Evolutionary conservation across 2,888 invertebrate genomes (phyloP), one percentile per base, ranked within the genome.

Genomic region (Cosmia trapezina): DNA sequence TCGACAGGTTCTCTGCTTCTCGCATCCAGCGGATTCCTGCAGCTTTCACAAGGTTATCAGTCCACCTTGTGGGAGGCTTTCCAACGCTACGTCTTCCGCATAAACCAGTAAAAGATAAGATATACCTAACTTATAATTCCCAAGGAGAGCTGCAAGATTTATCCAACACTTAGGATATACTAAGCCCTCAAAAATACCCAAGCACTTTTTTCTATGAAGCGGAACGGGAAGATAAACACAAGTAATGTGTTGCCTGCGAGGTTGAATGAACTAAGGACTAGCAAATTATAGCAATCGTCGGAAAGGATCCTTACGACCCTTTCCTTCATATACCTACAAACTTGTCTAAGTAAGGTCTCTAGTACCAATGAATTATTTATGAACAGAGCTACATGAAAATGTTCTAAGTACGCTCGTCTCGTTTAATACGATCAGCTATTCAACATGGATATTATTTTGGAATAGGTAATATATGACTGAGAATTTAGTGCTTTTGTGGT

Each of bases 351-450:
- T 72, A 78, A 75, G 75, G 62, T 75, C 47, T 76, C 51, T 53
- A 75, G 67, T 67, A 37, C 41, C 67, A 68, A 81, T 85, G 71
- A 85, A 85, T 81, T 65, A 84, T 83, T 76, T 73, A 84, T 81
- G 51, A 60, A 63, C 33, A 45, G 51, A 60, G 56, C 14, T 63
- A 68, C 47, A 68, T 49, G 57, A 65, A 75, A 56, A 61, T 65
- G 57, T 72, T 56, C 28, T 69, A 47, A 60, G 73, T 68, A 69
- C 28, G 41, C 71, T 76, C 43, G 53, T 70, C 72, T 68, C 47
- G 49, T 76, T 63, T 59, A 33, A 57, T 68, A 62, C 28, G 19
- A 63, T 57, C 37, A 45, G 43, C 17, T 69, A 47, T 65, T 61
- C 65, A 67, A 45, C 22, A 56, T 28, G 28, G n/a, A 56, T 7